Evolutionary conservation across 2,113 vertebrate species (phyloP).

Genomic region (Indicator indicator): DNA sequence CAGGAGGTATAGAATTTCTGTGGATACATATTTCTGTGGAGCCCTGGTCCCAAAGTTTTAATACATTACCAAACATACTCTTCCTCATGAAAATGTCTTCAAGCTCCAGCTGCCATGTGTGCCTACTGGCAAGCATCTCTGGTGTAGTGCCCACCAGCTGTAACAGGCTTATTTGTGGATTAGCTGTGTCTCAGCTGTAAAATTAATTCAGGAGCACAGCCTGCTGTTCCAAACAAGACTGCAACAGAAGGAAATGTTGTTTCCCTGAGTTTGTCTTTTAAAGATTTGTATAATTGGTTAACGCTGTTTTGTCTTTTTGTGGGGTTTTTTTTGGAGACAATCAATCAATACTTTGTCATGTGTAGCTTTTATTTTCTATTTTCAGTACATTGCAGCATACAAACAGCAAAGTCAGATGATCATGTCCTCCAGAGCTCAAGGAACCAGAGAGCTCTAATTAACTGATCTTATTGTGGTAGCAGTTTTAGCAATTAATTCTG

Average conservation of each 20-base stretch:
- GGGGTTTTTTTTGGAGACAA: constrained; percentile 51
- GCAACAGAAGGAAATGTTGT: constrained; percentile 47
- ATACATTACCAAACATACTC: background rate
- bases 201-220: constrained; percentile 67
- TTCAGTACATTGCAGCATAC: constrained; percentile 23
- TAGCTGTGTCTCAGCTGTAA: constrained; percentile 58
- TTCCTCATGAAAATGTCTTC: background rate
- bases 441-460: constrained; percentile 59
- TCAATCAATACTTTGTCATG: constrained; percentile 59
- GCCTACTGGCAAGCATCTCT: constrained; percentile 48
- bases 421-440: constrained; percentile 20
- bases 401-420: constrained; percentile 47
- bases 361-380: constrained; percentile 66
- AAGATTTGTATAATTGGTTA: constrained; percentile 53
- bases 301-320: constrained; percentile 52
- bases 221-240: constrained; percentile 42
- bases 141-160: constrained; percentile 38
- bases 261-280: constrained; percentile 33
- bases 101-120: constrained; percentile 26
- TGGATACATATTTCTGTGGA: background rate
- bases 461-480: constrained; percentile 52
- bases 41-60: background rate
- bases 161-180: constrained; percentile 62
- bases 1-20: background rate
- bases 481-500: constrained; percentile 70